Evolutionary conservation across 2,797 vertebrate species (phyloP), one percentile per base, ranked within the genome.

Genomic region (Yasuhikotakia modesta): DNA sequence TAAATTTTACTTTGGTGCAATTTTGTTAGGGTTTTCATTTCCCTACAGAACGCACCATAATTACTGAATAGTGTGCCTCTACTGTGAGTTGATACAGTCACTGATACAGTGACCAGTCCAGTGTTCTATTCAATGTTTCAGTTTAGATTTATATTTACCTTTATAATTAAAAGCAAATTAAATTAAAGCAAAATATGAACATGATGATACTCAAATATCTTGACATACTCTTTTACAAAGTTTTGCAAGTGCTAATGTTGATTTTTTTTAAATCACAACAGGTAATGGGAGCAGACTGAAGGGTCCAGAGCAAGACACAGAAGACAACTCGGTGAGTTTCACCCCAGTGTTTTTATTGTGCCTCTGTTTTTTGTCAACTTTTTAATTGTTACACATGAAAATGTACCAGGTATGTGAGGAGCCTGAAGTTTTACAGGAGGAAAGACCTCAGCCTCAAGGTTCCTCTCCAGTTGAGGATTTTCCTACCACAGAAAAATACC

Each of bases 401-500:
- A 46, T 70, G n/a, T 88, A 65, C 16, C 43, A 99, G 97, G 89
- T 92, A 88, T 94, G 92, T 75, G 95, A 95, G 58, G 95, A 94
- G 73, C 89, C 91, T 79, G 90, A 91, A 85, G 88, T 91, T 82
- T 85, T 89, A 86, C 96, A 97, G 89, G 91, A 86, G 80, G 91
- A 98, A 79, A 91, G 97, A 79, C 97, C 98, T 16, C 94, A 96
- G 4, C 98, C 98, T 43, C 98, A 99, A 81, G 98, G 98, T 74
- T 99, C 97, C 16, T 99, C 98, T 2, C 98, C 98, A 0, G 93
- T 99, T 64, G 97, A 97, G 46, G 97, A 99, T 79, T 96, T 85
- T 76, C 87, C 91, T 0, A 1, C 86, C 61, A 92, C 92, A 78
- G 94, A 93, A 11, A 91, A 93, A 53, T 92, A 93, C 70, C 88